A percentile compares a stretch with the other conserved stretches of the same genome.
phyloP scores from a whole-genome alignment of 2,888 invertebrate species.

The Aproaerema taeniolella region DNA sequence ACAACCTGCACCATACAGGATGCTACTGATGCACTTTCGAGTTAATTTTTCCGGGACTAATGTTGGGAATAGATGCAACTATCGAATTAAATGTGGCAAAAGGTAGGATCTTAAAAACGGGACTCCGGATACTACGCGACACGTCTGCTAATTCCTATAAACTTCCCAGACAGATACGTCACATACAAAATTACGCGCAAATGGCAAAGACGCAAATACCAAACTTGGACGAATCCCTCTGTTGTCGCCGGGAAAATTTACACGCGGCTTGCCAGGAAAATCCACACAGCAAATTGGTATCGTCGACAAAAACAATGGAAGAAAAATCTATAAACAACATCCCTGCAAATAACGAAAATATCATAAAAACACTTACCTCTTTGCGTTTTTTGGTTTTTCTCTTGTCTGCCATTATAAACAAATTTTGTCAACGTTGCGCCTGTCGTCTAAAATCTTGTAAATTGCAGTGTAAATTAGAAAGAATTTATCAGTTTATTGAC shows the following conservation, averaged over 20 bases:
- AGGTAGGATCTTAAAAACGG: no score
- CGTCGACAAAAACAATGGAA: conserved; percentile 25
- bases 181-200: conserved; percentile 26
- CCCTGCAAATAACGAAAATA: neutral
- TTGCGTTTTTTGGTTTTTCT: conserved; percentile 71
- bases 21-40: no score
- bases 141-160: no score
- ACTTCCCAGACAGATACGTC: conserved; percentile 9
- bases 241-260: conserved; percentile 11
- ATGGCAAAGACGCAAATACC: conserved; percentile 19
- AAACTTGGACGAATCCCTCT: conserved; percentile 16
- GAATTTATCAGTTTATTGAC: no score
- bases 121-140: no score
- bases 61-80: no score
- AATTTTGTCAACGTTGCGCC: conserved; percentile 55
- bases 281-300: conserved; percentile 27
- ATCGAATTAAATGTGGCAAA: no score
- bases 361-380: conserved; percentile 45
- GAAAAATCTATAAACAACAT: conserved; percentile 8
- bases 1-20: no score
- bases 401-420: conserved; percentile 65
- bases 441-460: no score
- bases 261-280: conserved; percentile 14
- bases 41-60: no score
- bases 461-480: no score